phyloP scores from a whole-genome alignment of 2,888 invertebrate species.

The Leucoma salicis region DNA sequence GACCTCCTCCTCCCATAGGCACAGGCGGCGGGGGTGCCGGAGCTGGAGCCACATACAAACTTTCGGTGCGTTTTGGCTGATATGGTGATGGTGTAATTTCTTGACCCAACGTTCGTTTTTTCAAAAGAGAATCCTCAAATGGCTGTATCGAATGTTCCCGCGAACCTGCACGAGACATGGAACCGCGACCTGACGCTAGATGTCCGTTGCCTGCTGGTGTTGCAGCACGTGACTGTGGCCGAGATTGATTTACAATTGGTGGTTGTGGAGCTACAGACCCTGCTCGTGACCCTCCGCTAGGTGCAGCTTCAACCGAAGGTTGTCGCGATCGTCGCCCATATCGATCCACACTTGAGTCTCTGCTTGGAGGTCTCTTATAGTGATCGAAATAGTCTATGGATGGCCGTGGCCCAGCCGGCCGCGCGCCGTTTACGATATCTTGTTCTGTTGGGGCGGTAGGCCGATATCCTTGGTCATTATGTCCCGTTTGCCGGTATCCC shows the following conservation, averaged over 20 bases:
- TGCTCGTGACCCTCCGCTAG: conserved; percentile 84
- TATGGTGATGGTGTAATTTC: conserved; percentile 94
- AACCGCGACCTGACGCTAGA: conserved; percentile 83
- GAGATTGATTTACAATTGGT: conserved; percentile 77
- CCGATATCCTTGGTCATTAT: conserved; percentile 48
- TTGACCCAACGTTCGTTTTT: conserved; percentile 91
- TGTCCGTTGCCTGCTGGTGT: conserved; percentile 85
- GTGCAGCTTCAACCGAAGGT: conserved; percentile 88
- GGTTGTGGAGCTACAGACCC: conserved; percentile 89
- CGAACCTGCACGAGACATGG: conserved; percentile 74
- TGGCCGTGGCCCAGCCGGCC: conserved; percentile 64
- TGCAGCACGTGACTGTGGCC: conserved; percentile 76
- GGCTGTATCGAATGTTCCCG: conserved; percentile 79
- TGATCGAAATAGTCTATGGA: conserved; percentile 97
- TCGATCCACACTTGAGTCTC: conserved; percentile 92
- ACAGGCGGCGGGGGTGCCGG: conserved; percentile 72
- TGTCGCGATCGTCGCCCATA: conserved; percentile 90
- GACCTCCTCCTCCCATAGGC: conserved; percentile 64
- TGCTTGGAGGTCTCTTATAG: conserved; percentile 94
- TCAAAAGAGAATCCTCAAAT: conserved; percentile 91
- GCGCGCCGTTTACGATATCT: conserved; percentile 60
- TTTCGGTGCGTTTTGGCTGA: conserved; percentile 95
- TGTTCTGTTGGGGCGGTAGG: conserved; percentile 63
- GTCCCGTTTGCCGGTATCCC: conserved; percentile 44
- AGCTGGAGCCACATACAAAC: conserved; percentile 86